Evolutionary conservation across 2,113 vertebrate species (phyloP).

Genomic region (Myiagra hebetior): DNA sequence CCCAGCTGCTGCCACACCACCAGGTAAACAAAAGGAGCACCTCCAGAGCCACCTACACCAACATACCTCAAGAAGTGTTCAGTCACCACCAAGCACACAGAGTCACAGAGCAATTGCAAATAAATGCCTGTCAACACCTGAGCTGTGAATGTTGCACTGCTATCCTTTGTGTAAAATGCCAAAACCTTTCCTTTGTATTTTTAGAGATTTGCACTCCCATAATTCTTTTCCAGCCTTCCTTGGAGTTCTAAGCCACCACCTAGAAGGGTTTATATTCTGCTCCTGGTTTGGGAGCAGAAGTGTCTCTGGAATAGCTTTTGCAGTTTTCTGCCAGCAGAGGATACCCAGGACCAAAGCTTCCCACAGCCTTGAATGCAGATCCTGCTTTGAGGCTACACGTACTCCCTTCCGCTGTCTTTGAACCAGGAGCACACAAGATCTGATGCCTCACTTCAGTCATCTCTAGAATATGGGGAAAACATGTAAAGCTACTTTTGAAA

Average conservation of each 20-base stretch:
- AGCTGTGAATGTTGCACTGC: neutral
- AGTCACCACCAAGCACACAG: neutral
- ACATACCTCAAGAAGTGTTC: neutral
- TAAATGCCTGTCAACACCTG: neutral
- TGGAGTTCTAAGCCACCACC: neutral
- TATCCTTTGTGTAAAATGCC: neutral
- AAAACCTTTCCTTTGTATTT: neutral
- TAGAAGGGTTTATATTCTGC: neutral
- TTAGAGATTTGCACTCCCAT: neutral
- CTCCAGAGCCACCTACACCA: neutral
- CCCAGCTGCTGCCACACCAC: neutral
- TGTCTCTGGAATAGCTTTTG: neutral
- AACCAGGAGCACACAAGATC: neutral
- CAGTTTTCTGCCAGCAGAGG: conserved; percentile 39
- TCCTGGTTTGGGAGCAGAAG: neutral
- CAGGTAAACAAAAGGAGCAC: neutral
- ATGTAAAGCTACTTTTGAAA: neutral
- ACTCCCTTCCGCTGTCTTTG: neutral
- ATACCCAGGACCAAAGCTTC: conserved; percentile 31
- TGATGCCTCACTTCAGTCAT: neutral
- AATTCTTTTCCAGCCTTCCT: neutral
- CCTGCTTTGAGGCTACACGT: neutral
- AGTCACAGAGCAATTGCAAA: neutral
- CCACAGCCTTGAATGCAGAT: neutral
- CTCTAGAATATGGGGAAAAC: neutral